Evolutionary conservation across 2,888 invertebrate genomes (phyloP).

Genomic region (Meganola albula): DNA sequence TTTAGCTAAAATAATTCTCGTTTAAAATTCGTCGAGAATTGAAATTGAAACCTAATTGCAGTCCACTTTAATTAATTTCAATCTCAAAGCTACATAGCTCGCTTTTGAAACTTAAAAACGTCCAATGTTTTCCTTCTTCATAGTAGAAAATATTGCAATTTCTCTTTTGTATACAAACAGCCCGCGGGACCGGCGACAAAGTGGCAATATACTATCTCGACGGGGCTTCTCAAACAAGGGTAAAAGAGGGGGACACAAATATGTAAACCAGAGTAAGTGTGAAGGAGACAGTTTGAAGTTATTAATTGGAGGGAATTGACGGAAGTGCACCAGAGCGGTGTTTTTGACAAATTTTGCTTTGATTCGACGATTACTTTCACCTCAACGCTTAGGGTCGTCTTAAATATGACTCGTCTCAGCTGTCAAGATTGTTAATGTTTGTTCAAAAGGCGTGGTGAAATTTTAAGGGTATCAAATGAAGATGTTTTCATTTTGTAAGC

Average conservation of each 20-base stretch:
- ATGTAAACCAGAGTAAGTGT: slow-evolving; percentile 23
- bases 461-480: slow-evolving; percentile 21
- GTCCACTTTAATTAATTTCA: slow-evolving; percentile 20
- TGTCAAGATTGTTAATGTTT: slow-evolving; percentile 36
- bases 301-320: slow-evolving; percentile 77
- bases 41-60: too few relatives aligned
- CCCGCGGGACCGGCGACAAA: slow-evolving; percentile 72
- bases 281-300: slow-evolving; percentile 50
- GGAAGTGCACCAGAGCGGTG: slow-evolving; percentile 69
- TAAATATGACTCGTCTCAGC: slow-evolving; percentile 42
- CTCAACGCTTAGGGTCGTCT: slow-evolving; percentile 62
- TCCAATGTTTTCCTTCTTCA: slow-evolving; percentile 50
- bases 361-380: slow-evolving; percentile 75
- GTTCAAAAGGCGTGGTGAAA: slow-evolving; percentile 18
- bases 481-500: slow-evolving; percentile 11
- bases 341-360: slow-evolving; percentile 77
- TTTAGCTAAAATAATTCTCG: too few relatives aligned
- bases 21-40: too few relatives aligned
- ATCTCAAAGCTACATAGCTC: slow-evolving; percentile 22
- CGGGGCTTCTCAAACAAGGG: slow-evolving; percentile 76
- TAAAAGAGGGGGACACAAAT: slow-evolving; percentile 43
- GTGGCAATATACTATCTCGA: slow-evolving; percentile 75
- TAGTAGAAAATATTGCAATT: slow-evolving; percentile 67
- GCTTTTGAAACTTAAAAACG: slow-evolving; percentile 48
- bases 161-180: slow-evolving; percentile 58